Evolutionary conservation across 2,888 invertebrate species (phyloP).

Genomic region (Tetropium fuscum): DNA sequence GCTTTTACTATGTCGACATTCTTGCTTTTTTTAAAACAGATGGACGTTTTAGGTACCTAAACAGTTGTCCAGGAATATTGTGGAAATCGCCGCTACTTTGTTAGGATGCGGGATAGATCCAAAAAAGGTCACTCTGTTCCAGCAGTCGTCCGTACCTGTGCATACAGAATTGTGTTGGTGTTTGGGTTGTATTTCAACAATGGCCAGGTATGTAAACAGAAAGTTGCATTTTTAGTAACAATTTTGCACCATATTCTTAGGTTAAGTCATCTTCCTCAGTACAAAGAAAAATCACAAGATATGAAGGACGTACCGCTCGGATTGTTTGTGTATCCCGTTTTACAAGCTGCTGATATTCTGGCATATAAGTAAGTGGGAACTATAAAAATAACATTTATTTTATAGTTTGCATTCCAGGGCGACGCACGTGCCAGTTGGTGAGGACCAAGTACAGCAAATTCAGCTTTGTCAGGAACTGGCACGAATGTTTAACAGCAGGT

Average conservation of each 20-base stretch:
- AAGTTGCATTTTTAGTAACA: background rate
- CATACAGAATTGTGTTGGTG: slow-evolving; percentile 93
- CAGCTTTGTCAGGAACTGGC: slow-evolving; percentile 86
- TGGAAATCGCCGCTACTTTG: slow-evolving; percentile 84
- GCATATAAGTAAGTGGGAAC: slow-evolving; percentile 79
- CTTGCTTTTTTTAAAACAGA: background rate
- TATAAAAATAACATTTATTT: slow-evolving; percentile 8
- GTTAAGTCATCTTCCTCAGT: slow-evolving; percentile 88
- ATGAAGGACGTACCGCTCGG: slow-evolving; percentile 86
- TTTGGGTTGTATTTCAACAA: slow-evolving; percentile 83
- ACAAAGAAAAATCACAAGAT: slow-evolving; percentile 84
- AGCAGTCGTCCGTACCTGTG: slow-evolving; percentile 87
- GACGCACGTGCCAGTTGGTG: slow-evolving; percentile 94
- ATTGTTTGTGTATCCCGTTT: slow-evolving; percentile 91
- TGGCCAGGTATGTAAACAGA: slow-evolving; percentile 69
- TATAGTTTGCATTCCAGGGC: slow-evolving; percentile 70
- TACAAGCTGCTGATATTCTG: slow-evolving; percentile 96
- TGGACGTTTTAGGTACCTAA: slow-evolving; percentile 70
- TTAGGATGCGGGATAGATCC: slow-evolving; percentile 94
- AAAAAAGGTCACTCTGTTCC: slow-evolving; percentile 82
- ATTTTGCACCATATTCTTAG: slow-evolving; percentile 56
- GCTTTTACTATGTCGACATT: background rate
- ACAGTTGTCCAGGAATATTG: slow-evolving; percentile 74
- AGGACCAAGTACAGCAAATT: slow-evolving; percentile 93
- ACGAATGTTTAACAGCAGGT: slow-evolving; percentile 82